Percentiles rank a stretch among this genome's conserved stretches.
Conservation (phyloP, 2,888 invertebrate species). For the Tridacna crocea region DNA sequence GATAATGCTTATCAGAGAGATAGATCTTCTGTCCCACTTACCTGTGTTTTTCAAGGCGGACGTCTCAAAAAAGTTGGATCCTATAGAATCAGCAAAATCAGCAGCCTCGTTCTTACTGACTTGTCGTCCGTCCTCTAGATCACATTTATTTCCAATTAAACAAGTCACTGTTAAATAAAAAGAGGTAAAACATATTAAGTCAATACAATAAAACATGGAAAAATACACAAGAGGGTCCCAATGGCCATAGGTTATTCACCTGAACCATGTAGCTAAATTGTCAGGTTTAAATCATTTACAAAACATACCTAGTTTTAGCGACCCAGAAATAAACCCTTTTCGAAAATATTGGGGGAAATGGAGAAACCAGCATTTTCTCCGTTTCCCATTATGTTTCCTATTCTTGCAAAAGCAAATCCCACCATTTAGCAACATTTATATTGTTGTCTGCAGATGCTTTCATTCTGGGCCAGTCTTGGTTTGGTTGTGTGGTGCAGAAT, state of each 20-base stretch:
- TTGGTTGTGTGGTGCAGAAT: too few species aligned
- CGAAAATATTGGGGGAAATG: background rate
- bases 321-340: background rate
- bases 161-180: slow-evolving; percentile 87
- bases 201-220: background rate
- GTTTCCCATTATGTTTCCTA: background rate
- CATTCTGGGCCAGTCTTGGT: too few species aligned
- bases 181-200: background rate
- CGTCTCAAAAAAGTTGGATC: slow-evolving; percentile 93
- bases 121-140: slow-evolving; percentile 88
- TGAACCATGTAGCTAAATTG: too few species aligned
- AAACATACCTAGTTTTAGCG: background rate
- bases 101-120: slow-evolving; percentile 89
- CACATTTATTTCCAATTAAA: slow-evolving; percentile 94
- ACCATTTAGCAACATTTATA: background rate
- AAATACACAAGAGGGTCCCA: background rate
- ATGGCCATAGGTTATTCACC: background rate
- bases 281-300: too few species aligned
- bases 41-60: slow-evolving; percentile 88
- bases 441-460: too few species aligned
- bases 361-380: background rate
- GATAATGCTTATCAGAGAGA: too few species aligned
- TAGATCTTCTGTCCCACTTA: slow-evolving; percentile 37
- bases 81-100: slow-evolving; percentile 91
- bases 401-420: background rate